Evolutionary conservation across 2,888 invertebrate species (phyloP), one percentile per base, ranked within the genome.

Genomic region (Notodonta dromedarius): DNA sequence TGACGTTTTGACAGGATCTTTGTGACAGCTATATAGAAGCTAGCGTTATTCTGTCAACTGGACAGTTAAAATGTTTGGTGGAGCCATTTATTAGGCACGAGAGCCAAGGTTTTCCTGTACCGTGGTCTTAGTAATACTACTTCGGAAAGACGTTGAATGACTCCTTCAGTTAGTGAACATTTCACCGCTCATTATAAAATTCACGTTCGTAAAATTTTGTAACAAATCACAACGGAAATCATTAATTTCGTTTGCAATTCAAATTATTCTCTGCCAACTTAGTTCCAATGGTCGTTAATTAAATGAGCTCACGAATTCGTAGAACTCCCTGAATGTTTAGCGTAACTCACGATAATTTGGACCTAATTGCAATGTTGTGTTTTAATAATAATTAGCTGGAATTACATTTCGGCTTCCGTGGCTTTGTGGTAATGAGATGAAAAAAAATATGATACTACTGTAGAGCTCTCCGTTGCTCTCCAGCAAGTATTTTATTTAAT

Each of bases 231-330:
- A 82, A 79, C 72, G 76, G 74, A 77, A 76, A 73, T 80, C 74
- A 80, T 81, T 79, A 77, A 79, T 77, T 76, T 77, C 78, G 75
- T 85, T 82, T 79, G 79, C 81, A 84, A 82, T 85, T 80, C 80
- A 80, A 83, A 84, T 81, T 58, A 66, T 73, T 67, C 76, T 67
- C 66, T 62, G 64, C 60, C 58, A 74, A 67, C 64, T 76, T 67
- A 70, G 74, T 76, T 73, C 64, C 73, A 75, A 78, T 70, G 70
- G 70, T 76, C 74, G 74, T 73, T 80, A 77, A 82, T 81, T 77
- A 70, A 79, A 77, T 82, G 79, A 71, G 67, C 70, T 66, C 57
- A 59, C 65, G 62, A 69, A 69, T 65, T 71, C 69, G 60, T 62
- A 69, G 58, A 65, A 67, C 60, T 70, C 61, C 32, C 40, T 63